Evolutionary conservation across 2,797 vertebrate genomes (phyloP).

Genomic region (Lepus townsendii): DNA sequence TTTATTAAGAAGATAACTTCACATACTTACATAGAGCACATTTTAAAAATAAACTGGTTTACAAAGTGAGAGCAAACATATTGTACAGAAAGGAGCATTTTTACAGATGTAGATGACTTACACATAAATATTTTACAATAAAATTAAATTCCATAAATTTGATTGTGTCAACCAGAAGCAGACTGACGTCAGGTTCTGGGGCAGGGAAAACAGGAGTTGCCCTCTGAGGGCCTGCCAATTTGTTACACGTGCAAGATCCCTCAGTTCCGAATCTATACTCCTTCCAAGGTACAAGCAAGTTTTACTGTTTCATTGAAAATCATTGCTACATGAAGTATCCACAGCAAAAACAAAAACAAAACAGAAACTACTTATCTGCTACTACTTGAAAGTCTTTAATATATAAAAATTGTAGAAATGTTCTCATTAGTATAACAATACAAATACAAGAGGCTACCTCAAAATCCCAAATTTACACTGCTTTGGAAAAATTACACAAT

Average conservation of each 20-base stretch:
- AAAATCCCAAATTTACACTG: slow-evolving; percentile 52
- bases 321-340: slow-evolving; percentile 15
- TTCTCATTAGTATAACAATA: slow-evolving; percentile 49
- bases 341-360: neutral
- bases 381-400: slow-evolving; percentile 46
- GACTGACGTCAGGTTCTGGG: slow-evolving; percentile 19
- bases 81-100: neutral
- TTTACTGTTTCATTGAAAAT: slow-evolving; percentile 60
- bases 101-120: neutral
- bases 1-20: slow-evolving; percentile 54
- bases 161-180: slow-evolving; percentile 51
- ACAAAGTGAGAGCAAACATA: neutral
- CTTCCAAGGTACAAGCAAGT: neutral
- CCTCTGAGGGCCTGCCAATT: neutral
- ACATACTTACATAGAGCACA: slow-evolving; percentile 14
- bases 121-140: neutral
- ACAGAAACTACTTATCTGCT: slow-evolving; percentile 11
- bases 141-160: slow-evolving; percentile 25
- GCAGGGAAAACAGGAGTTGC: neutral
- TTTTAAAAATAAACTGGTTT: slow-evolving; percentile 52
- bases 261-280: neutral
- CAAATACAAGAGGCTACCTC: slow-evolving; percentile 24
- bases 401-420: slow-evolving; percentile 37
- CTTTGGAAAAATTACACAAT: slow-evolving; percentile 60
- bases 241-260: neutral